phyloP scores from a whole-genome alignment of 2,797 vertebrate species.

The Sciurus carolinensis region DNA sequence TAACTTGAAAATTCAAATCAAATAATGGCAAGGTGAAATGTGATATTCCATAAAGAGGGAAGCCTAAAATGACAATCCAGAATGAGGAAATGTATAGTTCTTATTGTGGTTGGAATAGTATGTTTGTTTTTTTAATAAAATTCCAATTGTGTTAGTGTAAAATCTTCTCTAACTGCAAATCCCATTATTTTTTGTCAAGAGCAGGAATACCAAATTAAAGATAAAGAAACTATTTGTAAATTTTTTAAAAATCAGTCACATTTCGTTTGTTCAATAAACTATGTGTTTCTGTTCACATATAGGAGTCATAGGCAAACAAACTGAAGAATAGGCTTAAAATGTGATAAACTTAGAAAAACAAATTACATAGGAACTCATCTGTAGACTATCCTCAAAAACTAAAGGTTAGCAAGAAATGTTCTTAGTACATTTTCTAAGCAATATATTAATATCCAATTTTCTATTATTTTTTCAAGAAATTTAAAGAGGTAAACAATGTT shows the following conservation, averaged over 20 bases:
- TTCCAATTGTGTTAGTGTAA: background rate
- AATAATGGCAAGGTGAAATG: conserved; percentile 30
- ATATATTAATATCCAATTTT: conserved; percentile 9
- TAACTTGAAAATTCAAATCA: conserved; percentile 29
- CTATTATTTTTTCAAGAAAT: conserved; percentile 6
- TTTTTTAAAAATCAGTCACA: background rate
- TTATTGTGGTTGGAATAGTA: background rate
- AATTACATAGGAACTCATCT: background rate
- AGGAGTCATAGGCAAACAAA: background rate
- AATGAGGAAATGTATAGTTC: background rate
- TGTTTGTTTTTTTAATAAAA: conserved; percentile 6
- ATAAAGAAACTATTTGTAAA: background rate
- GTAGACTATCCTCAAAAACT: background rate
- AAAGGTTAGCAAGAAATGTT: conserved; percentile 1
- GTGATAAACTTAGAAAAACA: conserved; percentile 20
- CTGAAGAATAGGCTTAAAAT: background rate
- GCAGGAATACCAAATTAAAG: background rate
- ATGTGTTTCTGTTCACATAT: background rate
- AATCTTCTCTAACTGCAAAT: conserved; percentile 14
- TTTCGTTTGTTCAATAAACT: background rate
- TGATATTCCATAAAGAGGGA: background rate
- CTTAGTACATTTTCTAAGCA: background rate
- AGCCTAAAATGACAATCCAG: background rate
- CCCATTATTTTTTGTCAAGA: background rate
- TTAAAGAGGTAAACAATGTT: conserved; percentile 26